Conservation (phyloP, 2,113 vertebrate genomes). For the Dipodomys spectabilis region DNA sequence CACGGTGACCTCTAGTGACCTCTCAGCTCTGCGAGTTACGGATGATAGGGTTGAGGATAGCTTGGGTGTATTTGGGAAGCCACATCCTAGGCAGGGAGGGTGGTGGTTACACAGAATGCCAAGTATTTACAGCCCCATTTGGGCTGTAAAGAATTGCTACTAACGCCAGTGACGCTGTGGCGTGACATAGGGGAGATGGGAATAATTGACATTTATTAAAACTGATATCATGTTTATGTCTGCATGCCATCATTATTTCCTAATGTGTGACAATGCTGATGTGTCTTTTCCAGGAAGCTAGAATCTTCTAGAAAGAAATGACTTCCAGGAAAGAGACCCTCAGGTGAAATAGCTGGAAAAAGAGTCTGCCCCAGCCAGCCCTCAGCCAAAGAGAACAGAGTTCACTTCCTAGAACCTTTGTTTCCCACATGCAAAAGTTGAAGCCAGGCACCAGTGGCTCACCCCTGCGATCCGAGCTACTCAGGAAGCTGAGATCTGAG, state of each 20-base stretch:
- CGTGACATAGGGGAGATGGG: neutral
- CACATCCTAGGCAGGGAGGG: neutral
- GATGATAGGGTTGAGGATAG: too few species aligned
- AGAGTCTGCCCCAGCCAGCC: neutral
- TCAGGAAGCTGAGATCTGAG: too few species aligned
- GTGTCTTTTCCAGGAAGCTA: neutral
- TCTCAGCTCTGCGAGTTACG: neutral
- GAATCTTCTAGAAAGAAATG: neutral
- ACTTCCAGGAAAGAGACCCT: neutral
- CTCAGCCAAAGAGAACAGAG: neutral
- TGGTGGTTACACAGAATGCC: neutral
- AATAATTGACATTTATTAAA: neutral
- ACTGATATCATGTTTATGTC: neutral
- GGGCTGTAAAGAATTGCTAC: neutral
- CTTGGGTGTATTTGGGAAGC: neutral
- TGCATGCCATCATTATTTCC: neutral
- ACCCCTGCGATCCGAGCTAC: too few species aligned
- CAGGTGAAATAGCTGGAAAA: neutral
- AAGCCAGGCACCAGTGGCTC: too few species aligned
- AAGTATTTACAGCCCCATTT: neutral
- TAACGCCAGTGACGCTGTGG: neutral
- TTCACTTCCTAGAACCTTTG: neutral
- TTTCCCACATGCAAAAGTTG: neutral
- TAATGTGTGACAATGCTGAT: neutral
- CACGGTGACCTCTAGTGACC: neutral